phyloP scores from a whole-genome alignment of 2,888 invertebrate genomes.

The Papilio demoleus region DNA sequence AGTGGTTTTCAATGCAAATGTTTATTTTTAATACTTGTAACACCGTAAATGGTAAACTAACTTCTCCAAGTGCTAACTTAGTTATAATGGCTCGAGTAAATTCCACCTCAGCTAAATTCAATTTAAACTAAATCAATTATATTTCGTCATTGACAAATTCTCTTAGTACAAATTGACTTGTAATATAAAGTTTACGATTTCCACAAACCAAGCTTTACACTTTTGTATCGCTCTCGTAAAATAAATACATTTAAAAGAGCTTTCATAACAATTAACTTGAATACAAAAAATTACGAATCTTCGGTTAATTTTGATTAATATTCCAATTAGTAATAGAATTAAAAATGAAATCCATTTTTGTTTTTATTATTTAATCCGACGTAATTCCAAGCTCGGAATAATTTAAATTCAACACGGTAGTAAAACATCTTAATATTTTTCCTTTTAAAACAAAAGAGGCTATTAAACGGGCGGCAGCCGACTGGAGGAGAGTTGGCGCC shows the following conservation, averaged over 20 bases:
- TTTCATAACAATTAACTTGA: background rate
- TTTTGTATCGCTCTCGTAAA: background rate
- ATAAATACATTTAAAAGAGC: background rate
- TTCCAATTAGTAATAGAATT: background rate
- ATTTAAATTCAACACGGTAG: slow-evolving; percentile 25
- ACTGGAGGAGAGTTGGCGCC: slow-evolving; percentile 34
- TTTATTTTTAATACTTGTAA: slow-evolving; percentile 14
- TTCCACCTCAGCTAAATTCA: slow-evolving; percentile 23
- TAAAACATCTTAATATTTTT: slow-evolving; percentile 31
- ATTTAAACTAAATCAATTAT: slow-evolving; percentile 35
- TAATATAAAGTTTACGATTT: slow-evolving; percentile 26
- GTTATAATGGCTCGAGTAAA: slow-evolving; percentile 21
- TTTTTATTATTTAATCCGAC: slow-evolving; percentile 3
- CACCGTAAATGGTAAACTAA: slow-evolving; percentile 11
- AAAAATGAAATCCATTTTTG: background rate
- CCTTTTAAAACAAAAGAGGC: slow-evolving; percentile 37
- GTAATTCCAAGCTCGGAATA: slow-evolving; percentile 15
- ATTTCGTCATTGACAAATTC: slow-evolving; percentile 29
- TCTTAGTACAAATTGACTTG: slow-evolving; percentile 25
- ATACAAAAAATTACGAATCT: background rate
- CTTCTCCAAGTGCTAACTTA: background rate
- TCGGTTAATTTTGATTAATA: background rate
- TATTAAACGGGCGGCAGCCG: slow-evolving; percentile 38
- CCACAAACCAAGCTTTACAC: background rate
- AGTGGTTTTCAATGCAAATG: slow-evolving; percentile 7